Conservation (phyloP, 1,140 invertebrate species). For the Agrypnia vestita region DNA sequence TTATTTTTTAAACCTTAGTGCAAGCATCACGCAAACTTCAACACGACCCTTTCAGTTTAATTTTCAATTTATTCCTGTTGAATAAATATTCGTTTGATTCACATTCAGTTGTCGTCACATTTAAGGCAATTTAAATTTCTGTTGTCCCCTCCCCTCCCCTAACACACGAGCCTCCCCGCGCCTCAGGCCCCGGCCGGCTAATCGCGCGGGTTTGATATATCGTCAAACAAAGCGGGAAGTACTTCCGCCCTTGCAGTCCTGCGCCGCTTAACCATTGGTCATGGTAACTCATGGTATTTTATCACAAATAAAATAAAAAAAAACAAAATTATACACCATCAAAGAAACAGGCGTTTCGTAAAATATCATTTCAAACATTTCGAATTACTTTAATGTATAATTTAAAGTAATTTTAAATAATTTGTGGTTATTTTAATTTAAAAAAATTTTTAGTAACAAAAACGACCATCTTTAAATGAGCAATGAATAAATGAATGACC, state of each 20-base stretch:
- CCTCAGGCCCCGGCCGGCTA: background rate
- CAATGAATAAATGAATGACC: too few relatives aligned
- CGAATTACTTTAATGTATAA: too few relatives aligned
- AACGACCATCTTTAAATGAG: too few relatives aligned
- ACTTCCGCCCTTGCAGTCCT: conserved; percentile 5
- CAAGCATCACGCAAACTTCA: background rate
- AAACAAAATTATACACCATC: too few relatives aligned
- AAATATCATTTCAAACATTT: too few relatives aligned
- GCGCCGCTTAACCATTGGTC: background rate
- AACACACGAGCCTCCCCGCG: background rate
- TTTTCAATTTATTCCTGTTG: conserved; percentile 26
- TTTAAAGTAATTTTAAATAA: too few relatives aligned
- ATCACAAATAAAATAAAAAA: too few relatives aligned
- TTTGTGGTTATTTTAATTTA: too few relatives aligned
- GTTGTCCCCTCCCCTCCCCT: background rate
- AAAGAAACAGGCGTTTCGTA: too few relatives aligned
- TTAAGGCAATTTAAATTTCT: conserved; percentile 24
- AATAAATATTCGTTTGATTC: conserved; percentile 39
- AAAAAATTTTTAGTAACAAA: too few relatives aligned
- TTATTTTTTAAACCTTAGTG: too few relatives aligned
- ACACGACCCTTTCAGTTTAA: conserved; percentile 1
- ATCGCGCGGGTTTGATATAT: conserved; percentile 41
- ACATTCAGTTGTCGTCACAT: conserved; percentile 26
- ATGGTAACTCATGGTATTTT: background rate
- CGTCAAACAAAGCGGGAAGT: conserved; percentile 10